Evolutionary conservation across 2,113 vertebrate species (phyloP).

Genomic region (Hemicordylus capensis): DNA sequence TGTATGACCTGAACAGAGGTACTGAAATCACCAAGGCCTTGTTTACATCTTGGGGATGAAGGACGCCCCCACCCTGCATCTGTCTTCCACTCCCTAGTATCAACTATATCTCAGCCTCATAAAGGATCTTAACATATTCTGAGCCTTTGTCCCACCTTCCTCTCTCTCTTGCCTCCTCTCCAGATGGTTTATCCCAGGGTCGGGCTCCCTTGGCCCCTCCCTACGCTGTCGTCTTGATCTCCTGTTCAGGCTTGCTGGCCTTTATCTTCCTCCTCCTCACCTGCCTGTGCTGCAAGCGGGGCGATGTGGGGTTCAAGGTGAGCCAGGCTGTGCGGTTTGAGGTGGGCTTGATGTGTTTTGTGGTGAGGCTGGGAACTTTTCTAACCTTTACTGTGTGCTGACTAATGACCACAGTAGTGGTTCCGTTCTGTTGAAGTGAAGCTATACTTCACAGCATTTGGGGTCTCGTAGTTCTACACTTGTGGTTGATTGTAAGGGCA

Average conservation of each 20-base stretch:
- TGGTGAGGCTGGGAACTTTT: too few relatives aligned
- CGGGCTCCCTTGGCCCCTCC: constrained; percentile 86
- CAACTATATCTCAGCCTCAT: neutral
- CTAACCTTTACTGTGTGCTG: neutral
- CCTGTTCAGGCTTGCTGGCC: constrained; percentile 90
- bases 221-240: constrained; percentile 92
- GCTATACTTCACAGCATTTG: neutral
- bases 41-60: neutral
- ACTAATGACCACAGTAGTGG: neutral
- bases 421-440: neutral
- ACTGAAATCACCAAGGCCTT: neutral
- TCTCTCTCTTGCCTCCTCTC: constrained; percentile 15
- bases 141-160: neutral
- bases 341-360: neutral
- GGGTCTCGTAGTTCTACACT: neutral
- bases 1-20: neutral
- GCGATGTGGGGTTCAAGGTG: constrained; percentile 92
- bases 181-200: constrained; percentile 76
- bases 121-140: neutral
- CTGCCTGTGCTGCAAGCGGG: constrained; percentile 92
- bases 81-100: neutral
- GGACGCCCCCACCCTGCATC: too few relatives aligned
- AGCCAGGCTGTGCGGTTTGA: constrained; percentile 53
- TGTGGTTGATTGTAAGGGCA: neutral
- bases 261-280: constrained; percentile 92